phyloP scores from a whole-genome alignment of 2,113 vertebrate genomes.

The Myiozetetes cayanensis region DNA sequence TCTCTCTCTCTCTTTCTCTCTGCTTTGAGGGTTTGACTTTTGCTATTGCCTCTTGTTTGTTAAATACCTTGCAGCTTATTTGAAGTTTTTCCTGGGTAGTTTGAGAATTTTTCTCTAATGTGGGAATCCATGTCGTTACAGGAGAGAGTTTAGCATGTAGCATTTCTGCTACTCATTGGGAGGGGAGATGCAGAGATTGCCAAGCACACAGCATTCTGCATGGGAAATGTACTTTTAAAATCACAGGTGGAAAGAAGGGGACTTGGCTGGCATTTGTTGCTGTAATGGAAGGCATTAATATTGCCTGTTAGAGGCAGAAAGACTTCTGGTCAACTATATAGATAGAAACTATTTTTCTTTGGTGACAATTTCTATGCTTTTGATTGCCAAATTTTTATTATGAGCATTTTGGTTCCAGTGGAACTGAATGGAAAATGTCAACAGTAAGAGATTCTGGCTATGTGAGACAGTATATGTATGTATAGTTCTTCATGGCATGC shows the following conservation, averaged over 20 bases:
- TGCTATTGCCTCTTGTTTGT: not conserved
- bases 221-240: slow-evolving; percentile 47
- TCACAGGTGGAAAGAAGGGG: slow-evolving; percentile 25
- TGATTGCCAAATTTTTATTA: slow-evolving; percentile 7
- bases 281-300: not conserved
- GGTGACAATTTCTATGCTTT: not conserved
- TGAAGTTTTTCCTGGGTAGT: slow-evolving; percentile 61
- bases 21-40: slow-evolving; percentile 27
- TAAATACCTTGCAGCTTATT: slow-evolving; percentile 48
- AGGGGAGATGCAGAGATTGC: slow-evolving; percentile 60
- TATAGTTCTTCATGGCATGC: not conserved
- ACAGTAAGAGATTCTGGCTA: not conserved
- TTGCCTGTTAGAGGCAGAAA: not conserved
- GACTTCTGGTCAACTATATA: not conserved
- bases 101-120: slow-evolving; percentile 11
- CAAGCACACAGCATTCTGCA: slow-evolving; percentile 46
- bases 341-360: not conserved
- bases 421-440: not conserved
- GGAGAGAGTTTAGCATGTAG: slow-evolving; percentile 58
- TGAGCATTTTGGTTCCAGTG: not conserved
- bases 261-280: not conserved
- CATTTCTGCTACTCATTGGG: slow-evolving; percentile 22
- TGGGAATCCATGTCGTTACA: slow-evolving; percentile 33
- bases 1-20: not conserved
- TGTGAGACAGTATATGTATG: not conserved